phyloP scores from a whole-genome alignment of 1,140 invertebrate genomes.

The Diorhabda carinulata region DNA sequence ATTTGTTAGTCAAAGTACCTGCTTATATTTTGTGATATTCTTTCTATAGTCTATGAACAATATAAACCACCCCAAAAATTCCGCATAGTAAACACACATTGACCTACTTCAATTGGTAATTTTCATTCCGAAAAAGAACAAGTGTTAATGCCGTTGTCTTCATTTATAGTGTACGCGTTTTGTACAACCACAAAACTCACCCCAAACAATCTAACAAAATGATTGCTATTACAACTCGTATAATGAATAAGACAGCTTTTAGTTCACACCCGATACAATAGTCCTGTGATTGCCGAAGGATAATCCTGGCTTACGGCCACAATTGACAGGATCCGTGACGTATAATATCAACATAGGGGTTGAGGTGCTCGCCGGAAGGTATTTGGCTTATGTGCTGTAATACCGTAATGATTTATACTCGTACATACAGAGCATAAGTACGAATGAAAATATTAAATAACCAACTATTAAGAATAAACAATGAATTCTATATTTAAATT shows the following conservation, averaged over 20 bases:
- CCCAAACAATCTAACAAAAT: background rate
- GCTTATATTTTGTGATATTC: no score
- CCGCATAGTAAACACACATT: no score
- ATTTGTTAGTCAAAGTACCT: no score
- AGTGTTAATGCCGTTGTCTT: background rate
- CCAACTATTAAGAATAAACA: background rate
- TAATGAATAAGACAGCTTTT: slow-evolving; percentile 27
- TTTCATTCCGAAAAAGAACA: background rate
- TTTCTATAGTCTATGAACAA: no score
- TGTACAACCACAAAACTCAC: background rate
- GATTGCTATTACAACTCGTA: slow-evolving; percentile 2
- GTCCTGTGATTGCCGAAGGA: slow-evolving; percentile 43
- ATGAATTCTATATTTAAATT: background rate
- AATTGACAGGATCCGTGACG: slow-evolving; percentile 41
- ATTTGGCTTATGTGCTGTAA: slow-evolving; percentile 9
- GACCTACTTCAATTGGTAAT: no score
- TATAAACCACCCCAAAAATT: no score
- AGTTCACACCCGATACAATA: slow-evolving; percentile 45
- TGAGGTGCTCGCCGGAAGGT: slow-evolving; percentile 10
- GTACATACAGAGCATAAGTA: background rate
- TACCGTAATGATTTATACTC: background rate
- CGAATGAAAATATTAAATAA: background rate
- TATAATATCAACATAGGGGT: slow-evolving; percentile 25
- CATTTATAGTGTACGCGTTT: background rate
- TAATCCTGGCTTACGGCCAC: slow-evolving; percentile 43